Evolutionary conservation across 2,888 invertebrate genomes (phyloP).

Genomic region (Pediacus dermestoides): DNA sequence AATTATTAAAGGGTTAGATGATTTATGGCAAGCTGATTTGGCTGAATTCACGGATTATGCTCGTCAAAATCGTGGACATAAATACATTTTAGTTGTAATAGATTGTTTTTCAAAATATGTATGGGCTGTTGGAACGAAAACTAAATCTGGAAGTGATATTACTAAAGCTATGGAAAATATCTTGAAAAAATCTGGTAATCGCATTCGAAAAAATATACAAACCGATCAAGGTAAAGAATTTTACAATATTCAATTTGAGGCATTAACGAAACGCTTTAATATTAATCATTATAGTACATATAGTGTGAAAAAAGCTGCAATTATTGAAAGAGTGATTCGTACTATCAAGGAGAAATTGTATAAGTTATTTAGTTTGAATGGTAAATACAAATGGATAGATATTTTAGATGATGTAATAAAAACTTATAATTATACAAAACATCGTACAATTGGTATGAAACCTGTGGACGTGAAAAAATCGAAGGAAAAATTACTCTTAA

Average conservation of each 20-base stretch:
- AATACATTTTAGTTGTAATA: constrained; percentile 42
- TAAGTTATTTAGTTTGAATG: constrained; percentile 34
- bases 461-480: constrained; percentile 37
- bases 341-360: constrained; percentile 29
- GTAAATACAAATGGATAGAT: constrained; percentile 34
- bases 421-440: constrained; percentile 38
- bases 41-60: constrained; percentile 39
- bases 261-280: constrained; percentile 27
- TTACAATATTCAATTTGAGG: constrained; percentile 30
- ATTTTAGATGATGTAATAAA: constrained; percentile 18
- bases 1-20: constrained; percentile 42
- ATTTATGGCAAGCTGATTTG: constrained; percentile 49
- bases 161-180: constrained; percentile 22
- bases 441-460: constrained; percentile 39
- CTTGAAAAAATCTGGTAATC: constrained; percentile 1
- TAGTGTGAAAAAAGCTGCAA: constrained; percentile 22
- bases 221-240: constrained; percentile 38
- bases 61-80: constrained; percentile 35
- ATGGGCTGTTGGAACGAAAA: constrained; percentile 41
- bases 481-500: constrained; percentile 33
- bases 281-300: constrained; percentile 30
- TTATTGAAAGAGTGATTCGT: constrained; percentile 30
- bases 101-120: constrained; percentile 46
- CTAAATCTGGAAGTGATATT: constrained; percentile 35
- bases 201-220: constrained; percentile 27